These are phyloP conservation scores for Rhopalosiphum nymphaeae DNA, from an alignment of 2,888 invertebrate genomes.

Conservation along the genomic window DNA sequence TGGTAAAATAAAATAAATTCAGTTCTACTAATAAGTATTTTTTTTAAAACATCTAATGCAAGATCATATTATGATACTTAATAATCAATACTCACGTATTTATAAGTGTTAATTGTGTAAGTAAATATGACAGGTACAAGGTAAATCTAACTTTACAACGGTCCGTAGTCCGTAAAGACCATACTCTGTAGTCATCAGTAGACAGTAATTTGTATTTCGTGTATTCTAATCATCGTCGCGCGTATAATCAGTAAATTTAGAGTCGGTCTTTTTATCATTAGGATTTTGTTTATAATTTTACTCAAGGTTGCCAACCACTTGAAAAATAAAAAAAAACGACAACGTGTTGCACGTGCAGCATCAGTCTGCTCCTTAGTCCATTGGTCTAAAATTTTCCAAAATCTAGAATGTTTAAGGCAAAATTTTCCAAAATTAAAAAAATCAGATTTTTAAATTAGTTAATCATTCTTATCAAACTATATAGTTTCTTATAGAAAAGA, in stretches of 20 bases:
- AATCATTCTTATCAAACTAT: no score
- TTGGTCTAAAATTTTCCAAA: no score
- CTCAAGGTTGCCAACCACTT: constrained; percentile 19
- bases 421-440: no score
- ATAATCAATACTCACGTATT: neutral
- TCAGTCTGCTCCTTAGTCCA: no score
- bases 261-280: constrained; percentile 48
- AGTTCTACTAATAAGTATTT: no score
- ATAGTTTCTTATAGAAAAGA: no score
- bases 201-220: neutral
- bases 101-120: neutral
- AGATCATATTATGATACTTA: neutral
- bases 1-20: neutral
- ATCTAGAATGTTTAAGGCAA: no score
- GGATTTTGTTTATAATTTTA: constrained; percentile 20
- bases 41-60: neutral
- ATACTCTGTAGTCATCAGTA: no score
- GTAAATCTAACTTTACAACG: neutral
- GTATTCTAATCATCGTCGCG: neutral
- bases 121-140: neutral
- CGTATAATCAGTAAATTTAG: constrained; percentile 1
- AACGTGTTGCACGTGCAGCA: neutral
- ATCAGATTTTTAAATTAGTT: no score
- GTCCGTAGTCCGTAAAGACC: neutral
- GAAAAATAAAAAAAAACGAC: neutral